phyloP scores from a whole-genome alignment of 2,113 vertebrate species.

The Pollimyrus isidori region DNA sequence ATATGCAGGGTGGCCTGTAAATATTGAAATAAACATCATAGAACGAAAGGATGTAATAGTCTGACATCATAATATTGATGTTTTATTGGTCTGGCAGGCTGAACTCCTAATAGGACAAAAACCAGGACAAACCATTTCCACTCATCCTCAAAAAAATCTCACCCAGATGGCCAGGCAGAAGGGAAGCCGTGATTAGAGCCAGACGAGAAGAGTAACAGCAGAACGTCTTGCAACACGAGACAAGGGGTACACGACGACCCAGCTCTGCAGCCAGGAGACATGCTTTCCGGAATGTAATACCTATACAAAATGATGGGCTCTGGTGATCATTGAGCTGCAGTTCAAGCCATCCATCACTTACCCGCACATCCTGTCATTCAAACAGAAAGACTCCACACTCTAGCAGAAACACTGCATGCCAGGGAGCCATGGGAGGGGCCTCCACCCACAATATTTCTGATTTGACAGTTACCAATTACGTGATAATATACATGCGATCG shows the following conservation, averaged over 20 bases:
- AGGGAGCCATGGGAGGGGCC: neutral
- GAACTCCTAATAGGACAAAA: neutral
- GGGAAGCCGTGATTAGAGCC: neutral
- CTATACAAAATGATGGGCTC: neutral
- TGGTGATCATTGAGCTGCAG: neutral
- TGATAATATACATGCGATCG: neutral
- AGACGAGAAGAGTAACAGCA: neutral
- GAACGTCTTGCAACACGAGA: neutral
- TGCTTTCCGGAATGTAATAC: neutral
- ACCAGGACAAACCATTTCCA: neutral
- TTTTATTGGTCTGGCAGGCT: neutral
- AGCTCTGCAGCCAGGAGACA: neutral
- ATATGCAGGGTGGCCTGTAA: neutral
- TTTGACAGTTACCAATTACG: neutral
- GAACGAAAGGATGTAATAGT: neutral
- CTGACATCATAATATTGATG: neutral
- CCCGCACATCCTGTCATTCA: neutral
- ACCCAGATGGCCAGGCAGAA: neutral
- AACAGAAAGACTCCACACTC: neutral
- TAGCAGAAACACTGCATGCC: neutral
- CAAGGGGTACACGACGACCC: neutral
- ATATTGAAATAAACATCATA: neutral
- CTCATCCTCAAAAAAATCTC: neutral
- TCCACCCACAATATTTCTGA: neutral
- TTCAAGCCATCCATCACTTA: neutral